phyloP scores from a whole-genome alignment of 2,113 vertebrate genomes.

The Microtus montanus region DNA sequence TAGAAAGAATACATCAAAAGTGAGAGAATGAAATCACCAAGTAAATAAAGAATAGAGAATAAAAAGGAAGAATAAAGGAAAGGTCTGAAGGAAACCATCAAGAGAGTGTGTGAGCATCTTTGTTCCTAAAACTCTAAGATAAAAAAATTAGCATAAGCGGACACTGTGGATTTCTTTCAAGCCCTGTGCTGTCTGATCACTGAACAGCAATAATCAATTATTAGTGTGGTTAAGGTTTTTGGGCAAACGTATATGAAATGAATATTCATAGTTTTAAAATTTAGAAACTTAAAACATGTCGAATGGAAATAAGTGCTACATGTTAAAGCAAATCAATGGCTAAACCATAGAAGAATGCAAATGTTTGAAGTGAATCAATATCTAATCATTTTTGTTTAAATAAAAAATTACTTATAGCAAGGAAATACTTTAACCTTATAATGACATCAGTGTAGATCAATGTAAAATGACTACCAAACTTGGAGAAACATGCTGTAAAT shows the following conservation, averaged over 20 bases:
- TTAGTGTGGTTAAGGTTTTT: neutral
- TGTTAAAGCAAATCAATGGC: neutral
- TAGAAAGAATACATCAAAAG: too few species aligned
- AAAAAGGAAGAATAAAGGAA: too few species aligned
- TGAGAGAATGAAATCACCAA: too few species aligned
- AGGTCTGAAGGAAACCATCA: too few species aligned
- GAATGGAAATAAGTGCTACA: conserved; percentile 6
- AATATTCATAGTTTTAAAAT: neutral
- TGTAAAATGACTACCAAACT: neutral
- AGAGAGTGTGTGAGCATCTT: too few species aligned
- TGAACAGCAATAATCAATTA: too few species aligned
- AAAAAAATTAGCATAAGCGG: too few species aligned
- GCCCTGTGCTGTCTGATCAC: too few species aligned
- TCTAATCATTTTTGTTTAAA: neutral
- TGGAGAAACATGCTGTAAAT: neutral
- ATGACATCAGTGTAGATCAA: neutral
- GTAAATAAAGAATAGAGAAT: too few species aligned
- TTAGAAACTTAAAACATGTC: neutral
- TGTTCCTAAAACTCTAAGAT: too few species aligned
- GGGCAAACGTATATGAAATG: neutral
- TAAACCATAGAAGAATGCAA: neutral
- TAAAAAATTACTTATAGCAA: neutral
- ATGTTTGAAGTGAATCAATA: neutral
- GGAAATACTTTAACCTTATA: neutral
- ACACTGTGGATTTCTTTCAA: too few species aligned